These are phyloP conservation scores for Sebastes hopkinsi DNA, from an alignment of 2,797 vertebrate genomes.

Conservation along the genomic window DNA sequence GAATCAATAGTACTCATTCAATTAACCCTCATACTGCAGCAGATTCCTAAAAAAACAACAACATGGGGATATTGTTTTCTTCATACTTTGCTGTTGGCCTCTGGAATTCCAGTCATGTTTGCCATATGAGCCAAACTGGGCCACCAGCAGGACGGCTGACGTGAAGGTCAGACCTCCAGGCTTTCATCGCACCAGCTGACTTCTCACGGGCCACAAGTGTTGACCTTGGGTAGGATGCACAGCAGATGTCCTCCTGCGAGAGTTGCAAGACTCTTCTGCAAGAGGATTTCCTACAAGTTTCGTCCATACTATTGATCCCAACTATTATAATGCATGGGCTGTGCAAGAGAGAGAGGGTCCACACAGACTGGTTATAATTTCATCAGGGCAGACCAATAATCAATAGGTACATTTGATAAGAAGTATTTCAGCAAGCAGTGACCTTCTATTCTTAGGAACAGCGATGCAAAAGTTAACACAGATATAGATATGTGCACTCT, in stretches of 20 bases:
- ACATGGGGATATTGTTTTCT: constrained; percentile 28
- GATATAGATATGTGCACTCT: constrained; percentile 14
- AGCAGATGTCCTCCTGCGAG: constrained; percentile 49
- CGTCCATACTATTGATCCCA: constrained; percentile 40
- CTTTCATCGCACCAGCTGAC: constrained; percentile 61
- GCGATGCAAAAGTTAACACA: not conserved
- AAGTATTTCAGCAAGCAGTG: constrained; percentile 10
- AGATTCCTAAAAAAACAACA: not conserved
- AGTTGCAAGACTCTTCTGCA: constrained; percentile 3
- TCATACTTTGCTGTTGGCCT: constrained; percentile 36
- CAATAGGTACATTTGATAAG: constrained; percentile 31
- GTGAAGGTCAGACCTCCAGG: constrained; percentile 60
- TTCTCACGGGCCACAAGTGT: constrained; percentile 47
- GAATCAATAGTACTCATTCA: constrained; percentile 28
- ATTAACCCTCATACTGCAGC: not conserved
- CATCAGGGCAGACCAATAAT: constrained; percentile 36
- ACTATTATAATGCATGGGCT: constrained; percentile 33
- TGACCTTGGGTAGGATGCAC: constrained; percentile 62
- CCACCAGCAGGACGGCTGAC: constrained; percentile 55
- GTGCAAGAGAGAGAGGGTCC: constrained; percentile 19
- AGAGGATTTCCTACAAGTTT: constrained; percentile 10
- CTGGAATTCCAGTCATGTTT: constrained; percentile 72
- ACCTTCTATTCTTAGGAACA: constrained; percentile 31
- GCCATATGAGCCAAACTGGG: constrained; percentile 53
- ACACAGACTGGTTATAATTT: constrained; percentile 15